Conservation (phyloP, 2,113 vertebrate species). For the Rattus norvegicus region DNA sequence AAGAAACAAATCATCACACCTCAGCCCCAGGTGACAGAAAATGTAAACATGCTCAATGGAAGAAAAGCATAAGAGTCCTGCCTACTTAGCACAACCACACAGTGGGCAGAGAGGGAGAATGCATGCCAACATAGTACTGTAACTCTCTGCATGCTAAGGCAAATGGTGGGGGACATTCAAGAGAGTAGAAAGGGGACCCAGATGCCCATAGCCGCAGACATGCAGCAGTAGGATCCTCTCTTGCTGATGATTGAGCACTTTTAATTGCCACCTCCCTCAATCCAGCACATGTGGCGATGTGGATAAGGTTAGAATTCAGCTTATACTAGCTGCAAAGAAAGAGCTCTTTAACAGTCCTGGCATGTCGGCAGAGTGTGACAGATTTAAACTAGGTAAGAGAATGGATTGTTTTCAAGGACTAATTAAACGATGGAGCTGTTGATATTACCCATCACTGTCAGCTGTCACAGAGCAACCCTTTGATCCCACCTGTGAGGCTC, state of each 20-base stretch:
- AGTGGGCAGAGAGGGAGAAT: neutral
- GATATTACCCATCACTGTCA: constrained; percentile 1
- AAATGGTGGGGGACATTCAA: neutral
- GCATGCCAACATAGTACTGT: rapidly evolving
- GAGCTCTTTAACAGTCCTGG: neutral
- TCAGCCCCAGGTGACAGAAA: neutral
- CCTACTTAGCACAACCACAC: neutral
- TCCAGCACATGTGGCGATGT: neutral
- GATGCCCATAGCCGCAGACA: neutral
- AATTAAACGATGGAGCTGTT: constrained; percentile 45
- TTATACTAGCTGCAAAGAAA: neutral
- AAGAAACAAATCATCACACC: neutral
- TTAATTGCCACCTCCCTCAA: neutral
- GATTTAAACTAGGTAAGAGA: constrained; percentile 54
- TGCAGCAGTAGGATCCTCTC: neutral
- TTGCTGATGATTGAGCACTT: neutral
- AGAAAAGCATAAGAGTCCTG: neutral
- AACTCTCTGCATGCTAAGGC: neutral
- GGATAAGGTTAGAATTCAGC: neutral
- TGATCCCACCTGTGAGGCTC: neutral
- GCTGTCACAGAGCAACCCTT: neutral
- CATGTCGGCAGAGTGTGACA: neutral
- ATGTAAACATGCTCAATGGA: neutral
- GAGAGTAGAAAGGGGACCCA: neutral
- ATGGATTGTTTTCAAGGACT: constrained; percentile 61